Evolutionary conservation across 2,888 invertebrate genomes (phyloP).

Genomic region (Drosophila helvetica): DNA sequence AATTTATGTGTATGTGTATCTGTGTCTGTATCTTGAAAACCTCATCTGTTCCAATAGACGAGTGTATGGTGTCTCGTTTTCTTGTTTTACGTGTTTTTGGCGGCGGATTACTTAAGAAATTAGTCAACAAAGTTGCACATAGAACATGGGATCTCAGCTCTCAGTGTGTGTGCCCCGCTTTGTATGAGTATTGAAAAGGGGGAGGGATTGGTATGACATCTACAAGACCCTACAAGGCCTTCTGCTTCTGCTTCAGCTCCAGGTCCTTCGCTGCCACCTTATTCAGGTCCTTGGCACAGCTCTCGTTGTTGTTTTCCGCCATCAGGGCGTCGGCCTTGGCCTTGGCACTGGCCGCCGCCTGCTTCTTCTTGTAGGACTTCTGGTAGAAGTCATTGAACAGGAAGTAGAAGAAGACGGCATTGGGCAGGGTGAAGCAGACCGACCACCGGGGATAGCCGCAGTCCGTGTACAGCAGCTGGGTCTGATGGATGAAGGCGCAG

Average conservation of each 20-base stretch:
- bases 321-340: slow-evolving; percentile 46
- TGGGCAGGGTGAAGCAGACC: slow-evolving; percentile 92
- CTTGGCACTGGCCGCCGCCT: slow-evolving; percentile 76
- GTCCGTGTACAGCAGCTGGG: slow-evolving; percentile 92
- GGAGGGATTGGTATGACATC: background rate
- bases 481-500: slow-evolving; percentile 92
- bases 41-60: slow-evolving; percentile 36
- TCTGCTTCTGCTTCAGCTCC: slow-evolving; percentile 30
- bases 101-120: slow-evolving; percentile 73
- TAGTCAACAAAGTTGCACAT: slow-evolving; percentile 78
- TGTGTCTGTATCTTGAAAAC: slow-evolving; percentile 29
- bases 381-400: slow-evolving; percentile 96
- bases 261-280: slow-evolving; percentile 40
- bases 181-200: slow-evolving; percentile 61
- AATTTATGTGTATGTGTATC: slow-evolving; percentile 28
- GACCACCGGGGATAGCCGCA: slow-evolving; percentile 95
- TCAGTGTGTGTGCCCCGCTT: slow-evolving; percentile 39
- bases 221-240: slow-evolving; percentile 52
- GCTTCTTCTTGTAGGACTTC: slow-evolving; percentile 87
- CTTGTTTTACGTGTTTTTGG: slow-evolving; percentile 54
- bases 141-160: slow-evolving; percentile 53
- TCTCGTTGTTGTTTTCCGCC: slow-evolving; percentile 74
- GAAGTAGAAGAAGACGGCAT: slow-evolving; percentile 96
- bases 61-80: slow-evolving; percentile 36
- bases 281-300: slow-evolving; percentile 67